A percentile compares a stretch with the other conserved stretches of the same genome.
phyloP scores from a whole-genome alignment of 2,113 vertebrate genomes.

The Amia ocellicauda region DNA sequence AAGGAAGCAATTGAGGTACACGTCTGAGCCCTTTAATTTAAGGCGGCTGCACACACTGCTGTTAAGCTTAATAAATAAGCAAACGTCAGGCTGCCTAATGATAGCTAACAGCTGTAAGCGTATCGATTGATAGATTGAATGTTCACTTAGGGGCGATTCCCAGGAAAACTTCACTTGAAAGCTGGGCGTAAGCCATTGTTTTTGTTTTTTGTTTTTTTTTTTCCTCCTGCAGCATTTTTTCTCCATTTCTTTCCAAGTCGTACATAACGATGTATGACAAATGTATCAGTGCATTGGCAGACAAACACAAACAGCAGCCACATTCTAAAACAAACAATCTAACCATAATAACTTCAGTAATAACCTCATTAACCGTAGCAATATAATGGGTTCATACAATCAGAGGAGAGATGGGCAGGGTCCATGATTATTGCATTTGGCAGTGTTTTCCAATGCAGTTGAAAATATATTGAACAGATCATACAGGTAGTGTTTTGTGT shows the following conservation, averaged over 20 bases:
- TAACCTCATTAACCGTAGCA: background rate
- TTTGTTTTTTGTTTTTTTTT: background rate
- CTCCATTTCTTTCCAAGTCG: background rate
- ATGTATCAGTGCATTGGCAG: background rate
- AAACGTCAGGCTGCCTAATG: slow-evolving; percentile 47
- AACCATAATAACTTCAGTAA: no score
- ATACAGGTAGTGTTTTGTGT: background rate
- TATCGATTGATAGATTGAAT: slow-evolving; percentile 49
- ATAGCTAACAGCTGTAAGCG: slow-evolving; percentile 37
- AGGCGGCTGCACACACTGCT: slow-evolving; percentile 10
- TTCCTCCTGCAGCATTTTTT: no score
- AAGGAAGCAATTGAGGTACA: no score
- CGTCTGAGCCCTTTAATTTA: no score
- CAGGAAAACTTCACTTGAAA: slow-evolving; percentile 4
- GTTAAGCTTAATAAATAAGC: slow-evolving; percentile 53
- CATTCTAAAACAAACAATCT: background rate
- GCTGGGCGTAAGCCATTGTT: background rate
- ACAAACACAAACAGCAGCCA: background rate
- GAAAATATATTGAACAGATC: background rate
- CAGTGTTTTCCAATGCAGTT: background rate
- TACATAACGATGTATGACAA: background rate
- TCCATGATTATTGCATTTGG: background rate
- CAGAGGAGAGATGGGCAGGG: background rate
- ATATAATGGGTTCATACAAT: background rate
- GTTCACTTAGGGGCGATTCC: slow-evolving; percentile 50